phyloP scores from a whole-genome alignment of 2,888 invertebrate species.

The Hyposoter didymator region DNA sequence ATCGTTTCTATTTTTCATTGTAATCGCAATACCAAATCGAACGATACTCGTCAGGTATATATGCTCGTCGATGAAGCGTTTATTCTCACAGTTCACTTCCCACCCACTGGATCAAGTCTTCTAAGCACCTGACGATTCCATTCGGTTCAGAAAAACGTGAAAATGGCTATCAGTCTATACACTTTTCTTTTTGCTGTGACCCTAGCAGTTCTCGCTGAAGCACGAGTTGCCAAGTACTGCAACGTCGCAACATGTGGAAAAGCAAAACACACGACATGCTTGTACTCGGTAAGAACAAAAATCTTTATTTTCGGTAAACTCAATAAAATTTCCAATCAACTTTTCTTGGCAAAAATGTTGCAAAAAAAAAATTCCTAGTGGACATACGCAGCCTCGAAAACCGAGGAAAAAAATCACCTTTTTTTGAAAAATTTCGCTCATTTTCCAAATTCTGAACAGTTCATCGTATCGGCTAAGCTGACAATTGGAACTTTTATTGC shows the following conservation, averaged over 20 bases:
- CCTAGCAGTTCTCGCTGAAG: conserved; percentile 16
- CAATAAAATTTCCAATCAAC: no score
- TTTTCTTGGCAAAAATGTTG: no score
- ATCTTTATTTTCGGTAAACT: not conserved
- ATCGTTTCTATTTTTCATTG: not conserved
- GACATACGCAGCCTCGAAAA: no score
- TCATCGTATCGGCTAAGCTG: no score
- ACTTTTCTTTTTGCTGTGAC: conserved; percentile 22
- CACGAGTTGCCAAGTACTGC: conserved; percentile 47
- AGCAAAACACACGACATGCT: not conserved
- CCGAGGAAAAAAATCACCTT: no score
- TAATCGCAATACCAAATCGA: not conserved
- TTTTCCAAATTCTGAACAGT: no score
- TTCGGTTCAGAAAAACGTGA: conserved; percentile 8
- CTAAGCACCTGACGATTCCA: not conserved
- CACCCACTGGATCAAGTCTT: not conserved
- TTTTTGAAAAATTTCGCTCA: no score
- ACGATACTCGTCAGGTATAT: conserved; percentile 49
- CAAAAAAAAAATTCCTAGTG: no score
- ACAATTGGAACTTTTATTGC: no score
- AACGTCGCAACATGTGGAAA: conserved; percentile 18
- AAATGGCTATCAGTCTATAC: conserved; percentile 39
- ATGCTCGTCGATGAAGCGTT: conserved; percentile 39
- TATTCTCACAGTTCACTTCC: conserved; percentile 24
- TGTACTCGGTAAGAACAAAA: conserved; percentile 17